Evolutionary conservation across 1,140 invertebrate genomes (phyloP).

Genomic region (Harpegnathos saltator): DNA sequence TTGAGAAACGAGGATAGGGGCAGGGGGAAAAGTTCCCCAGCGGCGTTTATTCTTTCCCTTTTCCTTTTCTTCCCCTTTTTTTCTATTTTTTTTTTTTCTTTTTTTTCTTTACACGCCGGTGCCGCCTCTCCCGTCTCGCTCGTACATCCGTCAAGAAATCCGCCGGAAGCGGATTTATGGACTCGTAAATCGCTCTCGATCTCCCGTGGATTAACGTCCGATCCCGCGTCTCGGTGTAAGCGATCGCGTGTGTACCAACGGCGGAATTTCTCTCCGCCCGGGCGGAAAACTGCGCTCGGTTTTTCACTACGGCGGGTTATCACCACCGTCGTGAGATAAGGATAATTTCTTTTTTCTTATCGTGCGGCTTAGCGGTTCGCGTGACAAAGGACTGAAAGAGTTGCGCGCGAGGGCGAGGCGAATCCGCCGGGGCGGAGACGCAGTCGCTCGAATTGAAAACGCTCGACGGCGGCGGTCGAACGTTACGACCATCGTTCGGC

Average conservation of each 20-base stretch:
- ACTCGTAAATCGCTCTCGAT: conserved; percentile 72
- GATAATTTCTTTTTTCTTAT: conserved; percentile 32
- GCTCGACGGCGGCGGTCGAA: conserved; percentile 8
- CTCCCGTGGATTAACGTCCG: conserved; percentile 68
- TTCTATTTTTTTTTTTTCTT: conserved; percentile 41
- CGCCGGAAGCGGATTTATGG: conserved; percentile 65
- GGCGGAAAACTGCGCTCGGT: not conserved
- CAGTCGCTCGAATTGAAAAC: conserved; percentile 36
- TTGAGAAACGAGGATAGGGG: conserved; percentile 42
- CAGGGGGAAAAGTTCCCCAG: not conserved
- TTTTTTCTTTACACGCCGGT: not conserved
- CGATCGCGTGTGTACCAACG: conserved; percentile 14
- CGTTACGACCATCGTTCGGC: conserved; percentile 11
- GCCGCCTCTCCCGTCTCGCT: conserved; percentile 60
- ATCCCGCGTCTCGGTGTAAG: conserved; percentile 56
- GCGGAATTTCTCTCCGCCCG: conserved; percentile 27
- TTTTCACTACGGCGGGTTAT: no score
- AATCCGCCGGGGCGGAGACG: not conserved
- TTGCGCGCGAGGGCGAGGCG: conserved; percentile 7
- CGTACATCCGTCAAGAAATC: conserved; percentile 64
- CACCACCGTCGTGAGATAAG: not conserved
- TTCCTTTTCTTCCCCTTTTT: not conserved
- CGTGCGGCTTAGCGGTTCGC: not conserved
- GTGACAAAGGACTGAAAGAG: conserved; percentile 25
- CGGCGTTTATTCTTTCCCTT: conserved; percentile 52